A percentile compares a stretch with the other conserved stretches of the same genome.
Evolutionary conservation across 1,140 invertebrate genomes (phyloP).

Genomic region (Dufourea novaeangliae): DNA sequence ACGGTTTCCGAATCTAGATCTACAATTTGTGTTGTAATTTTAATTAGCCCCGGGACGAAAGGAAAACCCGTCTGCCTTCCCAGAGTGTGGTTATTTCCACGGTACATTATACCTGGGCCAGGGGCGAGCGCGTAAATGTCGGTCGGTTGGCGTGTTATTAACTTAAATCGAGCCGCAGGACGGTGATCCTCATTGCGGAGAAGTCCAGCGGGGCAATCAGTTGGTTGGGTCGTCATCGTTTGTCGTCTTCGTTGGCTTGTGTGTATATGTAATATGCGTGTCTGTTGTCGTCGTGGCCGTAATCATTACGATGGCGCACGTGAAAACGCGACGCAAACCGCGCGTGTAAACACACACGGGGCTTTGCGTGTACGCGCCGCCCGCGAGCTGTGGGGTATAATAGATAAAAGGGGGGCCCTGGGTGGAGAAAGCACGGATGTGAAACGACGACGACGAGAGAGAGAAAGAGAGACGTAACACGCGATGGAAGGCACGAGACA

Average conservation of each 20-base stretch:
- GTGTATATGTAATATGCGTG: no score
- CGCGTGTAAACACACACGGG: conserved; percentile 56
- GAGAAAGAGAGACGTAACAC: conserved; percentile 12
- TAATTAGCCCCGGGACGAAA: conserved; percentile 31
- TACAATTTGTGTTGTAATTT: conserved; percentile 50
- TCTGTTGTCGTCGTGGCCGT: conserved; percentile 1
- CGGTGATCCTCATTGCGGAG: conserved; percentile 35
- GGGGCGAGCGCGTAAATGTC: conserved; percentile 63
- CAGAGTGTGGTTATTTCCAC: conserved; percentile 15
- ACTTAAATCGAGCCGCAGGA: conserved; percentile 49
- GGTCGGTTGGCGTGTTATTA: conserved; percentile 54
- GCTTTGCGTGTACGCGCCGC: background rate
- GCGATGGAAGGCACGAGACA: conserved; percentile 15
- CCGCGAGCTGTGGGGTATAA: background rate
- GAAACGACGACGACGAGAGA: conserved; percentile 1
- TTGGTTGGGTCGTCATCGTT: conserved; percentile 42
- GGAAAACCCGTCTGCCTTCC: background rate
- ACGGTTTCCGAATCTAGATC: conserved; percentile 27
- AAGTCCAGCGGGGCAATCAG: conserved; percentile 38
- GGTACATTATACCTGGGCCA: conserved; percentile 51
- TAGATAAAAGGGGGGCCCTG: conserved; percentile 33
- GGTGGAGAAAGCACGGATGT: background rate
- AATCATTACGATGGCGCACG: conserved; percentile 44
- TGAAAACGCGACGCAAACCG: conserved; percentile 59
- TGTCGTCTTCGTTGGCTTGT: conserved; percentile 7